Percentiles rank a stretch among this genome's conserved stretches.
Conservation (phyloP, 2,113 vertebrate genomes). For the Melanerpes aurifrons region DNA sequence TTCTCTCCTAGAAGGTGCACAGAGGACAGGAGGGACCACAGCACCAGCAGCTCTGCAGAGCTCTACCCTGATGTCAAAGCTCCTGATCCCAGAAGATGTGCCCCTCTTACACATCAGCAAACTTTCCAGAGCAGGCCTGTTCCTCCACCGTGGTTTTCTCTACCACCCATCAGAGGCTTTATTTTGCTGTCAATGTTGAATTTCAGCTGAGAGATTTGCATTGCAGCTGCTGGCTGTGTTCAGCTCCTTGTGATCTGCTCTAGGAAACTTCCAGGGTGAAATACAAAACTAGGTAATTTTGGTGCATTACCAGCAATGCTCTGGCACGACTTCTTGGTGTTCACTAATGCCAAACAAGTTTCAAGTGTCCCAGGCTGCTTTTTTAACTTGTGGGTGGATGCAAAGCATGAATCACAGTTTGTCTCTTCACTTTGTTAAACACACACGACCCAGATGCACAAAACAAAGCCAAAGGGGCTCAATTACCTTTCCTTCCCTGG, state of each 20-base stretch:
- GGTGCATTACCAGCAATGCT: background rate
- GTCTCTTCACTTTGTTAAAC: background rate
- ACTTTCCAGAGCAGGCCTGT: background rate
- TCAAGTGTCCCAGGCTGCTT: background rate
- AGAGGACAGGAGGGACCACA: background rate
- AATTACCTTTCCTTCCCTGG: background rate
- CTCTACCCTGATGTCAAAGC: background rate
- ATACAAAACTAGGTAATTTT: background rate
- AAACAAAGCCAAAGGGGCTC: background rate
- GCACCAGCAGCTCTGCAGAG: background rate
- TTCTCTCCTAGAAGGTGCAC: background rate
- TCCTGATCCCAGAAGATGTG: background rate
- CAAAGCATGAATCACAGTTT: background rate
- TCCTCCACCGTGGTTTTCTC: background rate
- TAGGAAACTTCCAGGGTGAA: background rate
- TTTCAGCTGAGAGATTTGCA: background rate
- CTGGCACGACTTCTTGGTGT: background rate
- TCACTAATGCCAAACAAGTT: background rate
- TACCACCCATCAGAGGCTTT: background rate
- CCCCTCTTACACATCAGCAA: fast-evolving
- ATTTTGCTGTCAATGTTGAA: background rate
- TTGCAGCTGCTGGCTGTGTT: background rate
- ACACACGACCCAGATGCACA: background rate
- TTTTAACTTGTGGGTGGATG: background rate
- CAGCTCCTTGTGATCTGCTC: background rate